Base-by-base conservation (phyloP, 2,888 invertebrate species). In the Epirrita christyi region DNA sequence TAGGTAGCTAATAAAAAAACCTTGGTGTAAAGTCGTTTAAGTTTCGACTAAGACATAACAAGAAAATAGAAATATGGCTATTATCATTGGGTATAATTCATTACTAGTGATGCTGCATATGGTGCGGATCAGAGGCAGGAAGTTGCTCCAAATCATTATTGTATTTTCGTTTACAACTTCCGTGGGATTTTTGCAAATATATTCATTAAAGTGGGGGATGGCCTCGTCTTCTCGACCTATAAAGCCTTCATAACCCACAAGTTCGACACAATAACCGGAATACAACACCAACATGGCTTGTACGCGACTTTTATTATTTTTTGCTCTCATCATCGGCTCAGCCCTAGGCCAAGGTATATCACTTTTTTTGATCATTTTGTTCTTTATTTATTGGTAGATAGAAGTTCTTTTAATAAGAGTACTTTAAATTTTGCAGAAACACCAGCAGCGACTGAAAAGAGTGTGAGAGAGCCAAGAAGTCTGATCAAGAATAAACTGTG, bases 171-270 rank as follows among this genome's bases (percentile, higher is more conserved):
- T 59, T 64, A 59, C 57, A 47, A 72, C 78, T 83, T 86, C 85
- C 85, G 87, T 82, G 83, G 80, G 85, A 86, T 74, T 76, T 78
- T 75, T 66, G 65, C 77, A 56, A 72, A 78, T 72, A 64, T 59
- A 63, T 56, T 74, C 77, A 75, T 77, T 69, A 72, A 82, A 75
- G 87, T 88, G 86, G 88, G 88, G 81, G 77, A 69, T 67, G 88
- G 73, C 90, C 90, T 91, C 87, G 85, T 59, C 48, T 40, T 7
- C 55, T 49, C 79, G 77, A 81, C 77, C 83, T 91, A 91, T 91
- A 91, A 86, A 90, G 81, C 78, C 64, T 76, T 69, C 82, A 76
- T 76, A 73, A 71, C 66, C 69, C 71, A 75, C 71, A 73, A 78
- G 75, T 75, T 76, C 72, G 72, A 60, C 66, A 80, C 71, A 72